Evolutionary conservation across 2,888 invertebrate genomes (phyloP).

Genomic region (Hypercompe scribonia): DNA sequence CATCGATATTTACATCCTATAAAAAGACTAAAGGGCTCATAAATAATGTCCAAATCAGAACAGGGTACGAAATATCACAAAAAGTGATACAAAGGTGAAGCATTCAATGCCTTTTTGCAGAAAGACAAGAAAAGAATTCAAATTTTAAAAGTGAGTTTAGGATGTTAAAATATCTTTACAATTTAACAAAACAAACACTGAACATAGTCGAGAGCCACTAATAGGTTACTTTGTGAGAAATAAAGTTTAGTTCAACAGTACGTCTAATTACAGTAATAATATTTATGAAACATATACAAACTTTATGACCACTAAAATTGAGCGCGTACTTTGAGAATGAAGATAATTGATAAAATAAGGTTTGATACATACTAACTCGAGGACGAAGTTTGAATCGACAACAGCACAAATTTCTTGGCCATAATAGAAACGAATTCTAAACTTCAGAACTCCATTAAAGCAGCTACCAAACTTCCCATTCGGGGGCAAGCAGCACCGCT

Average conservation of each 20-base stretch:
- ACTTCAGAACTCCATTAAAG: constrained; percentile 83
- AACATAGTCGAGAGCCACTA: constrained; percentile 61
- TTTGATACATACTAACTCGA: constrained; percentile 73
- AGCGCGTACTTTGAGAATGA: constrained; percentile 54
- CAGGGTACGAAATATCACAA: constrained; percentile 77
- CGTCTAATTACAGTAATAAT: constrained; percentile 51
- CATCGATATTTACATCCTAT: constrained; percentile 61
- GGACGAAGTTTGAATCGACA: constrained; percentile 81
- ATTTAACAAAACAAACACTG: constrained; percentile 73
- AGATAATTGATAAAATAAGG: constrained; percentile 73
- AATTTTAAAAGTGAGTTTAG: constrained; percentile 77
- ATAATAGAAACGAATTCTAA: constrained; percentile 82
- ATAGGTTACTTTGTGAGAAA: constrained; percentile 60
- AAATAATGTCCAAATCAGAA: constrained; percentile 79
- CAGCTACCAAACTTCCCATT: constrained; percentile 78
- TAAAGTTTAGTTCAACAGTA: constrained; percentile 22
- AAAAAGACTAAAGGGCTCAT: constrained; percentile 63
- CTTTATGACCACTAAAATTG: constrained; percentile 52
- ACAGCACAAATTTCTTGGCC: constrained; percentile 76
- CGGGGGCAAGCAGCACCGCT: constrained; percentile 72
- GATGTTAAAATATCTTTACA: constrained; percentile 76
- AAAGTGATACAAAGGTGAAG: constrained; percentile 86
- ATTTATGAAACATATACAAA: constrained; percentile 53
- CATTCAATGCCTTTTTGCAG: constrained; percentile 85
- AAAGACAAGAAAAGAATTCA: constrained; percentile 83